Evolutionary conservation across 2,888 invertebrate genomes (phyloP).

Genomic region (Tetanocera ferruginea): DNA sequence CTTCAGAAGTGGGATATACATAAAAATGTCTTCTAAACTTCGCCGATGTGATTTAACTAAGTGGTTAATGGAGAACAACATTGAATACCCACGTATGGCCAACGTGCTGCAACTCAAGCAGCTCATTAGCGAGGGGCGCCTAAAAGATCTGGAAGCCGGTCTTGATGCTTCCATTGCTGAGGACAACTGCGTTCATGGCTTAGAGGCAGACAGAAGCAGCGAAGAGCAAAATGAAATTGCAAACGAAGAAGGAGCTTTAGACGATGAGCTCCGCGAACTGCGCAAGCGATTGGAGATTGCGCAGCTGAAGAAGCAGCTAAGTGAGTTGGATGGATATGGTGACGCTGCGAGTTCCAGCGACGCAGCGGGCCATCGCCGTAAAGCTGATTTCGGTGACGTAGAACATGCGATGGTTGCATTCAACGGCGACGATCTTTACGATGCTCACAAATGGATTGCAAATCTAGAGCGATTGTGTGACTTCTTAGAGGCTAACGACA

Average conservation of each 20-base stretch:
- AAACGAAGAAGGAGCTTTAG: too few species aligned
- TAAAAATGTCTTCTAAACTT: background rate
- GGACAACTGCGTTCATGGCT: too few species aligned
- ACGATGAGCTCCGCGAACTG: background rate
- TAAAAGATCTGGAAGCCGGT: background rate
- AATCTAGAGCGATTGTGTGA: slow-evolving; percentile 2
- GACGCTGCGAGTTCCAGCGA: background rate
- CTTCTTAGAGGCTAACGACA: background rate
- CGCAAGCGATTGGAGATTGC: background rate
- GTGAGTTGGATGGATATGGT: background rate
- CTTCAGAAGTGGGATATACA: background rate
- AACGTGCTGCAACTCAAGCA: background rate
- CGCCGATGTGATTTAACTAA: background rate
- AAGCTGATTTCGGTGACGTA: slow-evolving; percentile 3
- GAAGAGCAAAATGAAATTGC: background rate
- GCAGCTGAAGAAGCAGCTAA: background rate
- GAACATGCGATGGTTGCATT: slow-evolving; percentile 1
- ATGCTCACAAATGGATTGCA: background rate
- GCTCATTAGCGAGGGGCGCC: background rate
- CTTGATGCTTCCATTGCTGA: background rate
- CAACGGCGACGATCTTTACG: background rate
- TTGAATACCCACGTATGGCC: too few species aligned
- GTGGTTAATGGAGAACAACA: background rate
- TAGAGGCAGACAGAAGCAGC: background rate
- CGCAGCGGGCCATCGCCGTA: background rate